Evolutionary conservation across 1,140 invertebrate genomes (phyloP).

Genomic region (Leptinotarsa undecemlineata): DNA sequence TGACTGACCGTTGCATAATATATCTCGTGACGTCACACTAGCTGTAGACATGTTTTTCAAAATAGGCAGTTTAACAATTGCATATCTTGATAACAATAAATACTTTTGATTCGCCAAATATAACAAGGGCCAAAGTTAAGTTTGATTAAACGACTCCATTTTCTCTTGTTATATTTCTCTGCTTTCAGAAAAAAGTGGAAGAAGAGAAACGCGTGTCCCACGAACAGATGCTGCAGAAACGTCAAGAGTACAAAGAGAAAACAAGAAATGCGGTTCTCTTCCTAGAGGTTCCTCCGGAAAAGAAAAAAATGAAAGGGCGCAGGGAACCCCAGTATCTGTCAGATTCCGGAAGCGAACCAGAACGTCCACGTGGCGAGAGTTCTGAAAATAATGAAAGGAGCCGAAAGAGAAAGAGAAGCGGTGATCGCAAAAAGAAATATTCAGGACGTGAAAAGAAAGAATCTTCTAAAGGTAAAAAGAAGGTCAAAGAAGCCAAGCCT

Average conservation of each 20-base stretch:
- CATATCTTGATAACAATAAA: too few relatives aligned
- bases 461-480: conserved; percentile 57
- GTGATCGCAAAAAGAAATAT: conserved; percentile 51
- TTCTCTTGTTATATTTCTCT: not conserved
- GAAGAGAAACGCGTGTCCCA: conserved; percentile 76
- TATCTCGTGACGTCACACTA: too few relatives aligned
- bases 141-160: not conserved
- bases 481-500: conserved; percentile 40
- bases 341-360: conserved; percentile 68
- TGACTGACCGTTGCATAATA: too few relatives aligned
- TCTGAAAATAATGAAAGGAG: conserved; percentile 58
- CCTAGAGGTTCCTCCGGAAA: conserved; percentile 75
- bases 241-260: conserved; percentile 95
- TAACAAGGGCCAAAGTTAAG: too few relatives aligned
- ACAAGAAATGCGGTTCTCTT: conserved; percentile 89
- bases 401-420: conserved; percentile 51
- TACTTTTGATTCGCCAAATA: too few relatives aligned
- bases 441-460: conserved; percentile 54
- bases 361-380: conserved; percentile 52
- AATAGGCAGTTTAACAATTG: too few relatives aligned
- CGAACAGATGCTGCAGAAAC: conserved; percentile 83
- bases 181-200: conserved; percentile 60
- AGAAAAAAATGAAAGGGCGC: conserved; percentile 55
- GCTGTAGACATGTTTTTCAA: too few relatives aligned
- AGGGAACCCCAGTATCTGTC: conserved; percentile 70